Evolutionary conservation across 2,797 vertebrate genomes (phyloP).

Genomic region (Iguana delicatissima): DNA sequence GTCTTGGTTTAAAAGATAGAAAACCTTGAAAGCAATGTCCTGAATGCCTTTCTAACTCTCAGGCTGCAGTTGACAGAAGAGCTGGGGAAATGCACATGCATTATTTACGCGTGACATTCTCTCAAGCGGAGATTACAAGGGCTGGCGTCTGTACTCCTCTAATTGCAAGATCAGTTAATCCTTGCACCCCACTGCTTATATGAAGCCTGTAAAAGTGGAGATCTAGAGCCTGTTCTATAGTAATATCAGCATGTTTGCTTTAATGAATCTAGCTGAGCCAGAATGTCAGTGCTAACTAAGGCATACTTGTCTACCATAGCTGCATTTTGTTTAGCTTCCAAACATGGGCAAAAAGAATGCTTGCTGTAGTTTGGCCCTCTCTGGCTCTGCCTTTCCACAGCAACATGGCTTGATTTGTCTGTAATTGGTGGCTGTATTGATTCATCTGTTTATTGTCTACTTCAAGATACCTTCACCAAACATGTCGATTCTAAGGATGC

Average conservation of each 20-base stretch:
- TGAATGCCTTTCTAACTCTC: slow-evolving; percentile 24
- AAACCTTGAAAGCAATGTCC: slow-evolving; percentile 27
- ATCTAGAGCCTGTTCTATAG: slow-evolving; percentile 29
- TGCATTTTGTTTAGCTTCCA: neutral
- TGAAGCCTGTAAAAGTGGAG: slow-evolving; percentile 14
- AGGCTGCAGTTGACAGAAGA: neutral
- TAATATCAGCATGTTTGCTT: slow-evolving; percentile 5
- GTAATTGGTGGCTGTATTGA: neutral
- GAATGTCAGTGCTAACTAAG: neutral
- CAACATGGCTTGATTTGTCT: neutral
- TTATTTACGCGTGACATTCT: slow-evolving; percentile 37
- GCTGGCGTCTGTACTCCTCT: slow-evolving; percentile 16
- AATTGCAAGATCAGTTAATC: slow-evolving; percentile 43
- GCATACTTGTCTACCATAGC: neutral
- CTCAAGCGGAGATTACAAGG: slow-evolving; percentile 32
- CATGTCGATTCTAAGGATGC: neutral
- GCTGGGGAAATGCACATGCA: slow-evolving; percentile 30
- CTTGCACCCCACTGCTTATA: slow-evolving; percentile 12
- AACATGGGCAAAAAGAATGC: neutral
- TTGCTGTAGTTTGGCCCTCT: neutral
- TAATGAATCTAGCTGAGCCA: neutral
- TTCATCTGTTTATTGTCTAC: neutral
- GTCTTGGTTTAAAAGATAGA: slow-evolving; percentile 24
- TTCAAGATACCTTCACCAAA: neutral
- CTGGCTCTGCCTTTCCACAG: neutral